Conservation (phyloP, 2,797 vertebrate species). For the Channa striata region DNA sequence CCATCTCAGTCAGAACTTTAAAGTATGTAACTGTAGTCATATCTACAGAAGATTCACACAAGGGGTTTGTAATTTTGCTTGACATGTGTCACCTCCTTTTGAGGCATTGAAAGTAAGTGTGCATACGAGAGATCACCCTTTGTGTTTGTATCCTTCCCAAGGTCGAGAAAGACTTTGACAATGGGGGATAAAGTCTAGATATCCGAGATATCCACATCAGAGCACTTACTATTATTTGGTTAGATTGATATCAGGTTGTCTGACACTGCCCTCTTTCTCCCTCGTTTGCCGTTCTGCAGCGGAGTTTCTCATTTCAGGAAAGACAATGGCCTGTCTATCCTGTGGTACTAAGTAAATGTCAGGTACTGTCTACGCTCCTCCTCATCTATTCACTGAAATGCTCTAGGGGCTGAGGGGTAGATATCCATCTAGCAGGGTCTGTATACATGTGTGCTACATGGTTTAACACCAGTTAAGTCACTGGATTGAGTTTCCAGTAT, state of each 20-base stretch:
- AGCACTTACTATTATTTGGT: conserved; percentile 86
- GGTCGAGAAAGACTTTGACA: conserved; percentile 58
- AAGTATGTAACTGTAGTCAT: conserved; percentile 41
- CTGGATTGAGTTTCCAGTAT: conserved; percentile 58
- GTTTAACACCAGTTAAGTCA: conserved; percentile 56
- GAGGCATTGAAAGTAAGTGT: conserved; percentile 55
- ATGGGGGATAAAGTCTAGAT: conserved; percentile 72
- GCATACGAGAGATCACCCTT: conserved; percentile 40
- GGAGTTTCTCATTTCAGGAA: conserved; percentile 80
- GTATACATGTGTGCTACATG: conserved; percentile 72
- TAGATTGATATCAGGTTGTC: conserved; percentile 88
- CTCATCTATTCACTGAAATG: conserved; percentile 72
- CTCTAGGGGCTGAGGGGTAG: conserved; percentile 68
- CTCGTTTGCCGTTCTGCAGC: conserved; percentile 66
- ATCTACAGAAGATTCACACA: conserved; percentile 37
- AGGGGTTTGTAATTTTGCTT: conserved; percentile 40
- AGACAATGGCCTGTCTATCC: conserved; percentile 80
- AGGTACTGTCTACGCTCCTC: conserved; percentile 78
- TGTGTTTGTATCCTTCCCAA: conserved; percentile 62
- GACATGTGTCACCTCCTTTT: conserved; percentile 43
- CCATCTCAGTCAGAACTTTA: conserved; percentile 28
- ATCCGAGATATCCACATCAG: conserved; percentile 85
- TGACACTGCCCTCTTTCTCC: conserved; percentile 83
- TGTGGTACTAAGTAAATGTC: conserved; percentile 76
- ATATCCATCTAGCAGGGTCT: conserved; percentile 70